phyloP scores from a whole-genome alignment of 1,140 invertebrate genomes.

The Drosophila lacertosa region DNA sequence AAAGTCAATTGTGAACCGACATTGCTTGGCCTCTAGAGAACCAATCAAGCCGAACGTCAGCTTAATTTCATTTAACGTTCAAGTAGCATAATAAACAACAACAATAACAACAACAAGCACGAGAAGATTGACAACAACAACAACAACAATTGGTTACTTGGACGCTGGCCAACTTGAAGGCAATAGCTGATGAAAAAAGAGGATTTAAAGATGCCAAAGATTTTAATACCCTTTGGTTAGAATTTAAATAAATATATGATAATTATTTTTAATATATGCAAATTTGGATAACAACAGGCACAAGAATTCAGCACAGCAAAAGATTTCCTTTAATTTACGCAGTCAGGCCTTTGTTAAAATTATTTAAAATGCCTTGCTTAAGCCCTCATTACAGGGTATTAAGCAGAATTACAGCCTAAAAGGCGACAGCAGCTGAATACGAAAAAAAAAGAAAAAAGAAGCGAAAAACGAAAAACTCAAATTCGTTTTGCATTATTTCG shows the following conservation, averaged over 20 bases:
- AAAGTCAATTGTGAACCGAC: slow-evolving; percentile 66
- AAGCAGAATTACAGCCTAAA: slow-evolving; percentile 45
- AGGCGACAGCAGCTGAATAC: slow-evolving; percentile 25
- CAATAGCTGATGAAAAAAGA: slow-evolving; percentile 1
- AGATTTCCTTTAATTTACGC: background rate
- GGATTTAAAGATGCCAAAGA: background rate
- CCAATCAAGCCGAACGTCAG: slow-evolving; percentile 76
- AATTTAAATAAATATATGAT: background rate
- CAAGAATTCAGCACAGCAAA: background rate
- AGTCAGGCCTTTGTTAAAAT: background rate
- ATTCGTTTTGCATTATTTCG: slow-evolving; percentile 73
- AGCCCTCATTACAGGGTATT: slow-evolving; percentile 43
- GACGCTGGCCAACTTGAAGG: slow-evolving; percentile 13
- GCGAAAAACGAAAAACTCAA: slow-evolving; percentile 36
- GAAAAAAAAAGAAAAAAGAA: slow-evolving; percentile 3
- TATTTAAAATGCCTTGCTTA: slow-evolving; percentile 16
- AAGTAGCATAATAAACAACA: slow-evolving; percentile 66
- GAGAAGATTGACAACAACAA: slow-evolving; percentile 18
- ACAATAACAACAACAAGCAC: slow-evolving; percentile 7
- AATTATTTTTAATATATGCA: no score
- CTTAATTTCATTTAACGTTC: slow-evolving; percentile 76
- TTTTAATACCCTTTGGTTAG: slow-evolving; percentile 22
- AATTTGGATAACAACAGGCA: no score
- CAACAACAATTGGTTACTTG: slow-evolving; percentile 8
- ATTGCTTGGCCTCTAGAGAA: slow-evolving; percentile 66